Evolutionary conservation across 2,797 vertebrate genomes (phyloP).

Genomic region (Staurois parvus): DNA sequence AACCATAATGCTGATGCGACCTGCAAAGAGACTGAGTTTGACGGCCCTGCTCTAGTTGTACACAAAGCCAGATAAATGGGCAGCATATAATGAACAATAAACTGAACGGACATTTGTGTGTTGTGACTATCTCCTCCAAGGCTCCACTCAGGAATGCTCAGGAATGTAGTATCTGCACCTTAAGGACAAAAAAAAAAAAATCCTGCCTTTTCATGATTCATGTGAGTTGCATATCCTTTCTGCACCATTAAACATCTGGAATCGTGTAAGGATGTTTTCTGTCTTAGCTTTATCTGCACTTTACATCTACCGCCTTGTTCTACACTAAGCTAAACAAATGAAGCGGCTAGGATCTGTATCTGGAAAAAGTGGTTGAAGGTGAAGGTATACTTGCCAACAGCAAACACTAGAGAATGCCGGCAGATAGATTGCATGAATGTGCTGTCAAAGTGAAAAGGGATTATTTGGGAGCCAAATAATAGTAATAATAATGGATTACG

Average conservation of each 20-base stretch:
- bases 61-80: not conserved
- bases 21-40: too few relatives aligned
- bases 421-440: not conserved
- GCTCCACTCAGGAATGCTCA: constrained; percentile 10
- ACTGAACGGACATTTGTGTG: not conserved
- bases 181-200: not conserved
- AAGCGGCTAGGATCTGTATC: constrained; percentile 18
- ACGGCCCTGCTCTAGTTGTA: not conserved
- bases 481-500: too few relatives aligned
- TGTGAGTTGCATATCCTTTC: constrained; percentile 5
- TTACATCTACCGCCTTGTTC: constrained; percentile 44
- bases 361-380: not conserved
- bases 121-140: not conserved
- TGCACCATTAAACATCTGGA: constrained; percentile 52
- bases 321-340: constrained; percentile 49
- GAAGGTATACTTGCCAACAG: not conserved
- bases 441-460: not conserved
- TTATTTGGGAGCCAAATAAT: not conserved
- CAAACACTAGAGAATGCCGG: not conserved
- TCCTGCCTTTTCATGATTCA: constrained; percentile 13
- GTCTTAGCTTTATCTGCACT: constrained; percentile 29
- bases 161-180: constrained; percentile 13
- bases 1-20: too few relatives aligned
- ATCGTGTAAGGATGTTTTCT: constrained; percentile 49
- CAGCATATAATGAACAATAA: not conserved